Evolutionary conservation across 2,888 invertebrate species (phyloP), one percentile per base, ranked within the genome.

Genomic region (Falcaria lacertinaria): DNA sequence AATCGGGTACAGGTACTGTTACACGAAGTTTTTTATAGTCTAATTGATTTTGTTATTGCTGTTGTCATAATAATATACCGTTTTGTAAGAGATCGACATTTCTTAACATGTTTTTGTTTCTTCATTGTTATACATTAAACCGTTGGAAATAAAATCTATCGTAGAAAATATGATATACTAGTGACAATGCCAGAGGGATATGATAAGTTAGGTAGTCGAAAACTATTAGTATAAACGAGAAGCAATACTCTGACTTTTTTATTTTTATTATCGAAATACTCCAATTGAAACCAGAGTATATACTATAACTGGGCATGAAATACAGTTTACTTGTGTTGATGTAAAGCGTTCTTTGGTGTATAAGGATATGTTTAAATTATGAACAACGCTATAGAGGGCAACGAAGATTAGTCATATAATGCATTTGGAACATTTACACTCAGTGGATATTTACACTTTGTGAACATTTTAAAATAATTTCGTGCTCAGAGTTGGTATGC

Each of bases 161-260:
- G 28, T 28, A 28, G 28, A 2, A 54, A 60, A 57, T 48, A 57
- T 48, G 50, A 60, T 62, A 66, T 60, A 68, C 69, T 68, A 74
- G 64, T 64, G 58, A 74, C 63, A 66, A 73, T 67, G 87, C 86
- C 88, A 88, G 88, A 88, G 88, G 87, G 87, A 87, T 87, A 81
- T 80, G 72, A 73, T 80, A 76, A 74, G 69, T 78, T 77, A 72
- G 62, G 77, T 87, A 87, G 80, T 81, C 72, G 76, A 84, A 85
- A 86, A 84, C 81, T 69, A 82, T 77, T 85, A 87, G 85, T 83
- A 82, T 87, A 87, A 87, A 86, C 73, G 82, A 86, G 76, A 89
- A 88, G 88, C 88, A 89, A 89, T 89, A 89, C 86, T 89, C 88
- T 80, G 77, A 80, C 79, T 82, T 81, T n/a, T 76, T 81, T 75